These are phyloP conservation scores for Holcopasites calliopsidis DNA, from an alignment of 1,140 invertebrate genomes.

Conservation along the genomic window DNA sequence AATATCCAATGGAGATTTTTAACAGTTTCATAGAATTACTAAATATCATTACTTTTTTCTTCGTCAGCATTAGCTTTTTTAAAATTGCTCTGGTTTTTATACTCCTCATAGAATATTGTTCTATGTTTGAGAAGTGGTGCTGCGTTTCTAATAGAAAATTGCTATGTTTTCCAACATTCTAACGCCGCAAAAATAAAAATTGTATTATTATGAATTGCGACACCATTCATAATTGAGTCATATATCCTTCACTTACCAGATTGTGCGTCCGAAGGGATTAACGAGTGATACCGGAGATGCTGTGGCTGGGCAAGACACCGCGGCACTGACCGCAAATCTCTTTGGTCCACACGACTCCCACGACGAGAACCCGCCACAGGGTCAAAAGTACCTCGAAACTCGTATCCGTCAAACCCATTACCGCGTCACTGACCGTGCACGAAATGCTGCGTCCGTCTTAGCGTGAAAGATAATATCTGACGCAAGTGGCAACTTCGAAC, in stretches of 20 bases:
- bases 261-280: slow-evolving; percentile 34
- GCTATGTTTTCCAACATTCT: no score
- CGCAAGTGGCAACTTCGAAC: background rate
- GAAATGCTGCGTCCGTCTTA: slow-evolving; percentile 3
- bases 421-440: slow-evolving; percentile 33
- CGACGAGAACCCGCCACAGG: slow-evolving; percentile 77
- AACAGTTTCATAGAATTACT: no score
- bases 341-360: slow-evolving; percentile 62
- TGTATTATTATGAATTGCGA: background rate
- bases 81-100: no score
- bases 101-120: no score
- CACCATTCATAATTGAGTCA: background rate
- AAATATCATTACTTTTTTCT: no score
- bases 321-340: slow-evolving; percentile 66
- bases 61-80: no score
- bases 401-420: slow-evolving; percentile 80
- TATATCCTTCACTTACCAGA: slow-evolving; percentile 36
- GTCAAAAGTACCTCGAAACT: slow-evolving; percentile 80
- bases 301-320: slow-evolving; percentile 62
- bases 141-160: no score
- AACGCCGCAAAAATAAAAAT: no score
- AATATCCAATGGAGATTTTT: background rate
- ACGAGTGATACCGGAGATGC: slow-evolving; percentile 55
- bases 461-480: background rate
- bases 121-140: no score